Evolutionary conservation across 2,113 vertebrate genomes (phyloP), one percentile per base, ranked within the genome.

Genomic region (Zootoca vivipara): DNA sequence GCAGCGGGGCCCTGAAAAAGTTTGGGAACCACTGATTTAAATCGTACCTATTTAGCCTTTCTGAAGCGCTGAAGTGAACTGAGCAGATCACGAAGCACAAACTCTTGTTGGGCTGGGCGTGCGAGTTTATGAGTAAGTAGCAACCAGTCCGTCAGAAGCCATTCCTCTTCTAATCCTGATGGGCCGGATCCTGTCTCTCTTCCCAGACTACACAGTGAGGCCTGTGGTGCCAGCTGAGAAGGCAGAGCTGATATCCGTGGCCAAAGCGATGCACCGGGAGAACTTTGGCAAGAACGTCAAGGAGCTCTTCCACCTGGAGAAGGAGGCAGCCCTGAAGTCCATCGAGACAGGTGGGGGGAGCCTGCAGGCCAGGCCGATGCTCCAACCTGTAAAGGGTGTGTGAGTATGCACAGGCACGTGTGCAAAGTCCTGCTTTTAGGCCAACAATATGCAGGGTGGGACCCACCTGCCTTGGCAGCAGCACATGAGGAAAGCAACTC

Each of bases 221-320:
- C 85, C 92, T 46, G 73, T 85, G 3, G 79, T 93, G 69, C 90
- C 91, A 35, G 85, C 89, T 38, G 81, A 94, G 77, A 89, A 92
- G 56, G 83, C 80, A 40, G 93, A 95, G 80, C 52, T 93, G 22
- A 28, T 90, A 67, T 74, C 90, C 1, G 65, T 93, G 75, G 86
- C 90, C 75, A 95, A 95, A 72, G 84, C 94, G 67, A 92, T 92
- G 93, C 91, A 94, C 72, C 92, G 85, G 65, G 87, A 92, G 1
- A 78, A 91, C n/a, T 94, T 89, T 15, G 82, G 75, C 85, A 18
- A 22, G 65, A 88, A 72, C 13, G 58, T 88, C 65, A 93, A 95
- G 67, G 82, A 96, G 82, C 93, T 96, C 85, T 96, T 96, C 91
- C 94, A 94, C 0, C 95, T 95, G 92, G 95, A 96, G 89, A 94